These are phyloP conservation scores for Apotomis betuletana DNA, from an alignment of 2,888 invertebrate genomes.

Conservation along the genomic window DNA sequence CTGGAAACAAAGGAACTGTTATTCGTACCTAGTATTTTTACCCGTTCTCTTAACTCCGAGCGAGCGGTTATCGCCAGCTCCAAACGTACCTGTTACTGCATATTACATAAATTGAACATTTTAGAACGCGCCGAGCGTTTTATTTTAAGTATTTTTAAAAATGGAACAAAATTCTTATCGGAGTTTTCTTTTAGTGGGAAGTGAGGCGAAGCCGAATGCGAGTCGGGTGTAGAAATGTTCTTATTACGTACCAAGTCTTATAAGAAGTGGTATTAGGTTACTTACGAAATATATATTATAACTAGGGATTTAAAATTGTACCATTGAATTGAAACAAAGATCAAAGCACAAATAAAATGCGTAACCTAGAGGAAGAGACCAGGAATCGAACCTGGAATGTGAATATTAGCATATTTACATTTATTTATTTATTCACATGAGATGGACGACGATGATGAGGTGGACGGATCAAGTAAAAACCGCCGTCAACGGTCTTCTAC, in stretches of 20 bases:
- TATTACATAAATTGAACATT: slow-evolving; percentile 42
- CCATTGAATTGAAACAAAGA: no score
- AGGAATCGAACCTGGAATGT: no score
- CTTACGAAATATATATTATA: background rate
- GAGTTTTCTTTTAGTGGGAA: slow-evolving; percentile 22
- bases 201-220: background rate
- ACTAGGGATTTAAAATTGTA: no score
- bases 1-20: slow-evolving; percentile 41
- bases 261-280: background rate
- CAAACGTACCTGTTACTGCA: slow-evolving; percentile 42
- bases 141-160: slow-evolving; percentile 33
- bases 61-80: slow-evolving; percentile 41
- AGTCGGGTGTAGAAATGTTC: slow-evolving; percentile 5
- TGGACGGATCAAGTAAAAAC: no score
- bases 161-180: slow-evolving; percentile 23
- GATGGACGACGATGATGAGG: no score
- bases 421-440: no score
- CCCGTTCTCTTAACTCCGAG: slow-evolving; percentile 26
- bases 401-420: no score
- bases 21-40: slow-evolving; percentile 31
- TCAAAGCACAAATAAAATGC: no score
- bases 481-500: no score
- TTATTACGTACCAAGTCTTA: background rate
- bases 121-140: slow-evolving; percentile 27
- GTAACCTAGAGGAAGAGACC: no score